Conservation (phyloP, 2,113 vertebrate genomes). For the Tretioscincus oriximinensis region DNA sequence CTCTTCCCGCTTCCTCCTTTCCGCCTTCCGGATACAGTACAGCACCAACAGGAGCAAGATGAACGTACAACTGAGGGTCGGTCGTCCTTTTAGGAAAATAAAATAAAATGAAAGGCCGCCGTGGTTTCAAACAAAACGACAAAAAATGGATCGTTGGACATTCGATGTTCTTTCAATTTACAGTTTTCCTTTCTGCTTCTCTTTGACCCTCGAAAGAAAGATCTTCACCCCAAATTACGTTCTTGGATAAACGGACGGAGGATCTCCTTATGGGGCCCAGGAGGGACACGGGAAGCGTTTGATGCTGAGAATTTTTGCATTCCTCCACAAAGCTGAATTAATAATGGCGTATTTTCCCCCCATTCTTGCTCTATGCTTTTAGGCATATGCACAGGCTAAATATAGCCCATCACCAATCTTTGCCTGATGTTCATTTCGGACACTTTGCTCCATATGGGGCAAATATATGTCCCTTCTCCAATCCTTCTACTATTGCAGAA, state of each 20-base stretch:
- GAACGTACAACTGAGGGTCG: constrained; percentile 54
- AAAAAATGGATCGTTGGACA: constrained; percentile 63
- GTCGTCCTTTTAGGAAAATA: constrained; percentile 26
- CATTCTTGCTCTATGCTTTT: no score
- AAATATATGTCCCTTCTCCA: neutral
- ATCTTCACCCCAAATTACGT: constrained; percentile 29
- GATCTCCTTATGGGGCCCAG: neutral
- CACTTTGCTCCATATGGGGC: neutral
- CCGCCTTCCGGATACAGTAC: constrained; percentile 46
- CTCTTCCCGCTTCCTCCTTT: constrained; percentile 21
- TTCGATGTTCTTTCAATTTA: constrained; percentile 50
- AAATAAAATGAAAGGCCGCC: constrained; percentile 75
- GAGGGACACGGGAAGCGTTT: neutral
- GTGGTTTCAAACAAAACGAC: constrained; percentile 63
- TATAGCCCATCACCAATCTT: no score
- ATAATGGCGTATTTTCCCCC: constrained; percentile 17
- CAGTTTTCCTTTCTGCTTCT: constrained; percentile 34
- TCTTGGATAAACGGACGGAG: constrained; percentile 4
- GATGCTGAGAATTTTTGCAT: constrained; percentile 32
- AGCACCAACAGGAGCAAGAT: constrained; percentile 40
- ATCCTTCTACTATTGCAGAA: neutral
- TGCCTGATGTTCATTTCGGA: no score
- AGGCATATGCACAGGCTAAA: no score
- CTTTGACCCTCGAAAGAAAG: constrained; percentile 45
- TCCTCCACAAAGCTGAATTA: constrained; percentile 26